Evolutionary conservation across 2,888 invertebrate genomes (phyloP).

Genomic region (Coecobrya sp.): DNA sequence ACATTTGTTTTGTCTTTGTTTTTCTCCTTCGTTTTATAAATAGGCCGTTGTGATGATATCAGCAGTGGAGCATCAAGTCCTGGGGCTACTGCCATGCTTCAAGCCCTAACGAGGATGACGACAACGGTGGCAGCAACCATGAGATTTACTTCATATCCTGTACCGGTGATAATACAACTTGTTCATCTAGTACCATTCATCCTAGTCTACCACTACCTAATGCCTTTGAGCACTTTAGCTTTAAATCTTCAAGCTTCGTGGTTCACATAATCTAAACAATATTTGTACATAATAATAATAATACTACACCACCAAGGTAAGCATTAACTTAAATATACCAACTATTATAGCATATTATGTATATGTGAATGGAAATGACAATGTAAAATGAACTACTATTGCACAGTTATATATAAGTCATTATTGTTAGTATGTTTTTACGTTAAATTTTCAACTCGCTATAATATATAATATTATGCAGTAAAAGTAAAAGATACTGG

Average conservation of each 20-base stretch:
- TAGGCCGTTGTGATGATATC: conserved; percentile 84
- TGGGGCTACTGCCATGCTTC: conserved; percentile 41
- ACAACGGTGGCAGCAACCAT: conserved; percentile 24
- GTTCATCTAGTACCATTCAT: conserved; percentile 68
- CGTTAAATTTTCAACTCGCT: neutral
- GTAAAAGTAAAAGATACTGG: neutral
- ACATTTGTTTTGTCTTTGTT: neutral
- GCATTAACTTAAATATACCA: neutral
- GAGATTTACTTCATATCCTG: conserved; percentile 82
- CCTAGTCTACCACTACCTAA: conserved; percentile 66
- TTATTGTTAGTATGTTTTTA: neutral
- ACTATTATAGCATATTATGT: neutral
- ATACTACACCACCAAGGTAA: neutral
- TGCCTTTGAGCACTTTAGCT: conserved; percentile 76
- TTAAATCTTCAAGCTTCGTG: conserved; percentile 52
- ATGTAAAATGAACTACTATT: conserved; percentile 35
- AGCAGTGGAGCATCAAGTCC: conserved; percentile 73
- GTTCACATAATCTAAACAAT: conserved; percentile 68
- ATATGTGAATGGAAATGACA: conserved; percentile 33
- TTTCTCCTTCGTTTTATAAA: conserved; percentile 13
- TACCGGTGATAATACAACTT: conserved; percentile 71
- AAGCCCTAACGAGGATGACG: neutral
- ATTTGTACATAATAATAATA: conserved; percentile 10
- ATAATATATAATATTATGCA: no score
- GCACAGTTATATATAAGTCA: neutral